Base-by-base conservation (phyloP, 2,888 invertebrate genomes). In the Thysanoteuthis rhombus region DNA sequence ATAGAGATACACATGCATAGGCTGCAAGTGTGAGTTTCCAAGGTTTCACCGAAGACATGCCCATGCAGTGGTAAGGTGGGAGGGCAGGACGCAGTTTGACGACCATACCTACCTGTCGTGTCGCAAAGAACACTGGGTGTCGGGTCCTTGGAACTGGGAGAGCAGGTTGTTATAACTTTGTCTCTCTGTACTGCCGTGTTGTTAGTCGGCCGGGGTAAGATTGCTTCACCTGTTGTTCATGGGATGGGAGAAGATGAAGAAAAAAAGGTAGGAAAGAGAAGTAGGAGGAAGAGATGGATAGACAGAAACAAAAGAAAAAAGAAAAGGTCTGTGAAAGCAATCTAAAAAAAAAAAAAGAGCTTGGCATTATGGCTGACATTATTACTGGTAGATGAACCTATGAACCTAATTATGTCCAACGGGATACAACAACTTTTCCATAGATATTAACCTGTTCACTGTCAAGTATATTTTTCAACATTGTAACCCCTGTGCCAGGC, bases 171-270 rank as follows among this genome's bases (percentile, higher is more conserved):
- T 75, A n/a, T n/a, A 75, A 75, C 36, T 75, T 75, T 75, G 75
- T 36, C 75, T 16, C 75, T 75, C 75, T 75, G 75, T 75, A 75
- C 75, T n/a, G 75, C 19, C 36, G n/a, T 75, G n/a, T n/a, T n/a
- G n/a, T 36, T n/a, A 75, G 75, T 75, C 16, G 75, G 4, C 36
- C 75, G 75, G n/a, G 75, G 75, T n/a, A n/a, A 75, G 75, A 75
- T 75, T 75, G 75, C 75, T n/a, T 75, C 75, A n/a, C n/a, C 75
- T 75, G 75, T 75, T 75, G n/a, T 75, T 75, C 75, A 75, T 75
- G 75, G 75, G 75, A 75, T 16, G 75, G 75, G 75, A 75, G 75
- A 75, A 75, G 75, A 75, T n/a, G n/a, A 75, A 75, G 75, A 75
- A 52, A 52, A 52, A n/a, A 1, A 52, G 3, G 75, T n/a, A 75